These are phyloP conservation scores for Drosophila niveifrons DNA, from an alignment of 2,888 invertebrate species.

Conservation along the genomic window DNA sequence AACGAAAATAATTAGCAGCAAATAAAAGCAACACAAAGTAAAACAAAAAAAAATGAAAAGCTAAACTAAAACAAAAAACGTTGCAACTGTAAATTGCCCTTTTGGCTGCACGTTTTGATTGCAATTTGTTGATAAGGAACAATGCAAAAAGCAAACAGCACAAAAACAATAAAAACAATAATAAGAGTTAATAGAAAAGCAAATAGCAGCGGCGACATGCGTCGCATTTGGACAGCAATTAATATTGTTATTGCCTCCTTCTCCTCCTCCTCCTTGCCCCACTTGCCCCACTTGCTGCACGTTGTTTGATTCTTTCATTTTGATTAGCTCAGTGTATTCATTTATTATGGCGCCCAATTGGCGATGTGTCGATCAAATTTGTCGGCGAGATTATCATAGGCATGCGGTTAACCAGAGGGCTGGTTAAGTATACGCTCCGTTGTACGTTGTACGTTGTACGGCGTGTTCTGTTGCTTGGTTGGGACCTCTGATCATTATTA, in stretches of 20 bases:
- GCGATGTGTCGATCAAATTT: constrained; percentile 63
- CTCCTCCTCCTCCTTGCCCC: not conserved
- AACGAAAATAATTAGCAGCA: constrained; percentile 49
- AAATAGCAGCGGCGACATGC: constrained; percentile 34
- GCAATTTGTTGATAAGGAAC: constrained; percentile 54
- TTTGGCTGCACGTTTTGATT: constrained; percentile 39
- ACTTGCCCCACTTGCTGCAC: not conserved
- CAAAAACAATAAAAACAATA: not conserved
- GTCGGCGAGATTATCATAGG: constrained; percentile 40
- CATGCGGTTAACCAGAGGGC: constrained; percentile 8
- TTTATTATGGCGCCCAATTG: constrained; percentile 69
- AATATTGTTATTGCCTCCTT: constrained; percentile 18
- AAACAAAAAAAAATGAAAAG: not conserved
- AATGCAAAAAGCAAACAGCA: constrained; percentile 12
- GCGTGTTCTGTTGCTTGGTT: not conserved
- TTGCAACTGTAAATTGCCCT: constrained; percentile 36
- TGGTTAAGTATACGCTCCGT: constrained; percentile 13
- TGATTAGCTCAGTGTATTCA: constrained; percentile 34
- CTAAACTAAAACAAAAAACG: constrained; percentile 5
- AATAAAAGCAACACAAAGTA: constrained; percentile 13
- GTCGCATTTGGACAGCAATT: constrained; percentile 40
- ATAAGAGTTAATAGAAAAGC: constrained; percentile 21
- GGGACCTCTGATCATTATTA: constrained; percentile 12
- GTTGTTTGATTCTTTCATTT: constrained; percentile 19
- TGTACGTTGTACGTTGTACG: not conserved